Evolutionary conservation across 2,113 vertebrate species (phyloP).

Genomic region (Saccopteryx bilineata): DNA sequence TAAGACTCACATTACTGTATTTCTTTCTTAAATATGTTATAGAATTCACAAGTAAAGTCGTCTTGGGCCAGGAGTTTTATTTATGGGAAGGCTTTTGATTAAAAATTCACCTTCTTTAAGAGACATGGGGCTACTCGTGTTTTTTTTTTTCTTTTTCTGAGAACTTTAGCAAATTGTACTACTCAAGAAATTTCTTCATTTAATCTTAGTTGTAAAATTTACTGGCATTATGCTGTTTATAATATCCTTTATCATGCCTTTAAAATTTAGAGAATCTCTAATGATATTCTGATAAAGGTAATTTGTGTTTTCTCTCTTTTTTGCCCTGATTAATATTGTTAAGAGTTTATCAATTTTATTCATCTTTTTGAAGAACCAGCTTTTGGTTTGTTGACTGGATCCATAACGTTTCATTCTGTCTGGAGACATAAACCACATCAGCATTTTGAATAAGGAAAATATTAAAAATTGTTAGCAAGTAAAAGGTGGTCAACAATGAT

Average conservation of each 20-base stretch:
- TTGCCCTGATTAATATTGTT: no score
- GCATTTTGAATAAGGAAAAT: background rate
- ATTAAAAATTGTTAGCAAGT: background rate
- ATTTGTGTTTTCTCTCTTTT: background rate
- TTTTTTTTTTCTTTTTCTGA: background rate
- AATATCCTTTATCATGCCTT: background rate
- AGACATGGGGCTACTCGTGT: background rate
- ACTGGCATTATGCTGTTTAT: background rate
- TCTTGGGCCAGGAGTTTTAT: background rate
- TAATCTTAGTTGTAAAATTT: conserved; percentile 24
- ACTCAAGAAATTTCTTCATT: background rate
- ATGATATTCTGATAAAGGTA: background rate
- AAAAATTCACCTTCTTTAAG: background rate
- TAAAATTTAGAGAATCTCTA: background rate
- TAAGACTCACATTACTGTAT: background rate
- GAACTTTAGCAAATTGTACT: background rate
- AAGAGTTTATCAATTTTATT: no score
- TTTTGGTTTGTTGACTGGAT: background rate
- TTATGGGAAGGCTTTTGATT: background rate
- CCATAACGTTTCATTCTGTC: background rate
- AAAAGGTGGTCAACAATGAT: background rate
- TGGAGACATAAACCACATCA: background rate
- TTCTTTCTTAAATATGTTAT: background rate
- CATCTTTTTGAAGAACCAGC: background rate
- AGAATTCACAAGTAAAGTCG: background rate